Percentiles rank a stretch among this genome's conserved stretches.
Conservation (phyloP, 2,888 invertebrate genomes). For the Zelleria hepariella region DNA sequence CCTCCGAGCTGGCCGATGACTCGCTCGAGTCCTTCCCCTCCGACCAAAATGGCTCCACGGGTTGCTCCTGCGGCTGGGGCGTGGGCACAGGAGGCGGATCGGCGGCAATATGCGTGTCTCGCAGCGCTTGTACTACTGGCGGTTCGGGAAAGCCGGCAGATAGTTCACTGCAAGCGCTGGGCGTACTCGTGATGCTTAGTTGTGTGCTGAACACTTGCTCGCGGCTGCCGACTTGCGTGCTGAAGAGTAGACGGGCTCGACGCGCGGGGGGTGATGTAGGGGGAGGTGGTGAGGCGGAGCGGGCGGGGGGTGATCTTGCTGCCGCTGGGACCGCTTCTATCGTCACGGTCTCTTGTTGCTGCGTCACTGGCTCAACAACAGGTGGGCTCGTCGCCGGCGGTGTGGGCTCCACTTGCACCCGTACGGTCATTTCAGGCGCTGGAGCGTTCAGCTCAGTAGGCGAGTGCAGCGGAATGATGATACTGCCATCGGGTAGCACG, state of each 20-base stretch:
- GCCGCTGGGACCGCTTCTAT: neutral
- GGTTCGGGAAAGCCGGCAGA: slow-evolving; percentile 74
- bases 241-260: slow-evolving; percentile 72
- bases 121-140: slow-evolving; percentile 18
- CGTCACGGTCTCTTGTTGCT: slow-evolving; percentile 5
- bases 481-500: slow-evolving; percentile 70
- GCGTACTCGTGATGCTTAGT: slow-evolving; percentile 75
- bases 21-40: slow-evolving; percentile 73
- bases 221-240: slow-evolving; percentile 77
- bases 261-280: neutral
- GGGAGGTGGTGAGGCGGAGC: neutral
- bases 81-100: slow-evolving; percentile 7
- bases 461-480: slow-evolving; percentile 68
- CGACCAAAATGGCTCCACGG: neutral
- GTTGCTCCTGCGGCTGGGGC: neutral
- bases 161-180: slow-evolving; percentile 74
- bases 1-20: slow-evolving; percentile 80
- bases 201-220: slow-evolving; percentile 79
- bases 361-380: slow-evolving; percentile 4
- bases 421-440: slow-evolving; percentile 9
- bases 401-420: neutral
- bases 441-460: slow-evolving; percentile 51
- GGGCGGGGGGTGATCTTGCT: neutral
- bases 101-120: slow-evolving; percentile 19
- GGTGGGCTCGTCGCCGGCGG: neutral